These are phyloP conservation scores for Drosophila hydei DNA, from an alignment of 1,140 invertebrate genomes.

Conservation along the genomic window DNA sequence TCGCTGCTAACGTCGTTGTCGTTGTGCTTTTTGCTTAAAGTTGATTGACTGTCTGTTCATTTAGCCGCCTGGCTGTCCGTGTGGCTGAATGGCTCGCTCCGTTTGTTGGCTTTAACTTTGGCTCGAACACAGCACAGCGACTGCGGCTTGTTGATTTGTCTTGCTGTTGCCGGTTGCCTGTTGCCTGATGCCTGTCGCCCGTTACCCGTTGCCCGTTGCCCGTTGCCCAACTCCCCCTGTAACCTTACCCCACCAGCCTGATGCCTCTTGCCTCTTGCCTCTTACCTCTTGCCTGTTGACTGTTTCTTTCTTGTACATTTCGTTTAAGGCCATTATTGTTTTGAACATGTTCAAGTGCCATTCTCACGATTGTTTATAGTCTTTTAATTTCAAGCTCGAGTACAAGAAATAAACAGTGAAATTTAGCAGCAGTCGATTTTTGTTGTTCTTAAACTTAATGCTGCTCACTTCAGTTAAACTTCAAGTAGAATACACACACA, in stretches of 20 bases:
- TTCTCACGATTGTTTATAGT: slow-evolving; percentile 83
- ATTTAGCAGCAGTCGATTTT: slow-evolving; percentile 77
- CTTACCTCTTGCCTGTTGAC: slow-evolving; percentile 5
- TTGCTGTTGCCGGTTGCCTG: slow-evolving; percentile 41
- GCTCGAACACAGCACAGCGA: slow-evolving; percentile 15
- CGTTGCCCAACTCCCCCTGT: neutral
- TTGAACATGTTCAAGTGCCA: slow-evolving; percentile 82
- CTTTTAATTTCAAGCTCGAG: slow-evolving; percentile 77
- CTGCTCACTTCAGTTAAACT: slow-evolving; percentile 34
- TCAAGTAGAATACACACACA: slow-evolving; percentile 21
- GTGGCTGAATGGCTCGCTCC: slow-evolving; percentile 51
- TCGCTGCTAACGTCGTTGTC: slow-evolving; percentile 33
- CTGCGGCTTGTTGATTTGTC: slow-evolving; percentile 51
- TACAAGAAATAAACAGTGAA: slow-evolving; percentile 79
- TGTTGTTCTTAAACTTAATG: slow-evolving; percentile 61
- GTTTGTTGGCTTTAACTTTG: slow-evolving; percentile 64
- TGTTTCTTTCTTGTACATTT: slow-evolving; percentile 65
- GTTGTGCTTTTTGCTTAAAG: slow-evolving; percentile 73
- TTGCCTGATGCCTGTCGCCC: slow-evolving; percentile 1
- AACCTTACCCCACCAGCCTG: neutral
- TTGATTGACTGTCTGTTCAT: slow-evolving; percentile 82
- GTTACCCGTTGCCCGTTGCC: slow-evolving; percentile 8
- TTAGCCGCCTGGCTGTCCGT: slow-evolving; percentile 67
- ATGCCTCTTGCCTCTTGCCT: too few species aligned
- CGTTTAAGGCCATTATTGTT: slow-evolving; percentile 82